Percentiles rank a stretch among this genome's conserved stretches.
These are phyloP conservation scores for Podotricha telesiphe DNA, from an alignment of 2,888 invertebrate genomes.

Conservation along the genomic window DNA sequence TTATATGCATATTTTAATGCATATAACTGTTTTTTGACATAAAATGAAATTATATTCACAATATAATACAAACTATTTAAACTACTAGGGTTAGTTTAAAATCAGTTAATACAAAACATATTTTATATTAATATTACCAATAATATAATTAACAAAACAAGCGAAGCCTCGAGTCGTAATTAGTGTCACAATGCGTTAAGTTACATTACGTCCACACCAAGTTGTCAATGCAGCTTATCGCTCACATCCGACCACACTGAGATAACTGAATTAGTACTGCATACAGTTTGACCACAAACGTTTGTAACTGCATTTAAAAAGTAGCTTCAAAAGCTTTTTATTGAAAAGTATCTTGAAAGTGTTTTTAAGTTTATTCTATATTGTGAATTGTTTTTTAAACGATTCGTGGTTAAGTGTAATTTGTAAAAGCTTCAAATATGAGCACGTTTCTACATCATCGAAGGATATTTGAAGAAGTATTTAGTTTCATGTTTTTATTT, in stretches of 20 bases:
- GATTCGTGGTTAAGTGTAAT: conserved; percentile 20
- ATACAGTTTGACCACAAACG: conserved; percentile 8
- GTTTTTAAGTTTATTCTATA: background rate
- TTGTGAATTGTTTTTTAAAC: background rate
- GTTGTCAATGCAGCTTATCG: conserved; percentile 39
- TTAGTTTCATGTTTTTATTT: background rate
- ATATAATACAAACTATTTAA: too few species aligned
- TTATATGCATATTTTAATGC: too few species aligned
- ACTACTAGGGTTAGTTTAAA: too few species aligned
- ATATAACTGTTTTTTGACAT: too few species aligned
- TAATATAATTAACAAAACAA: background rate
- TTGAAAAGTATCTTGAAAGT: background rate
- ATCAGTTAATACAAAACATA: too few species aligned
- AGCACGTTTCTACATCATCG: conserved; percentile 57
- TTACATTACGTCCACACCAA: conserved; percentile 19
- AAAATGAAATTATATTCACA: too few species aligned
- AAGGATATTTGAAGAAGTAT: conserved; percentile 66
- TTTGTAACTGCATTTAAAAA: background rate
- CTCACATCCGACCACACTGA: conserved; percentile 24
- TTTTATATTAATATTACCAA: too few species aligned
- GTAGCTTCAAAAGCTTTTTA: too few species aligned
- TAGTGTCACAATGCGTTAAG: conserved; percentile 4
- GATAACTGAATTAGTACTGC: conserved; percentile 27
- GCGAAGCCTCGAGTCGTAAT: background rate
- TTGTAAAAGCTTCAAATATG: conserved; percentile 48